These are phyloP conservation scores for Coenonympha glycerion DNA, from an alignment of 2,888 invertebrate genomes.

Conservation along the genomic window DNA sequence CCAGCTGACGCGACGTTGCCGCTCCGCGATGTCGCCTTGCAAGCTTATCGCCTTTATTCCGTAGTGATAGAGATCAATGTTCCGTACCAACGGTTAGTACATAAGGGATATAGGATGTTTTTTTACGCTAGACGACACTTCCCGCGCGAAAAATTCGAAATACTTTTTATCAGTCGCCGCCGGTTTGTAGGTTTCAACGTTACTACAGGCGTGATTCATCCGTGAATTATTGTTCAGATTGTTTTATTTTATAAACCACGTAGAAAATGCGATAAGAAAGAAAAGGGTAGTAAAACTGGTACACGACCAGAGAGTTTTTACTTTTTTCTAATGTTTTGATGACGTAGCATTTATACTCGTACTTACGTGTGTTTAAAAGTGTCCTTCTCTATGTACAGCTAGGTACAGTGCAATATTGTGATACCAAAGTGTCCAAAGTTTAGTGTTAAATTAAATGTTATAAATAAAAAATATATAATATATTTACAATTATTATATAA, in stretches of 20 bases:
- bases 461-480: conserved; percentile 9
- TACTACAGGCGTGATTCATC: conserved; percentile 29
- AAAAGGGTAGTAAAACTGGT: neutral
- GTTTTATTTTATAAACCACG: conserved; percentile 5
- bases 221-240: conserved; percentile 22
- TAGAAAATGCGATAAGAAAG: neutral
- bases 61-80: conserved; percentile 40
- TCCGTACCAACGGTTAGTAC: conserved; percentile 49
- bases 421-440: conserved; percentile 56
- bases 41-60: conserved; percentile 66
- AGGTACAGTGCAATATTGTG: conserved; percentile 29
- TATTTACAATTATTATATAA: conserved; percentile 19
- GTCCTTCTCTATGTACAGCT: too few relatives aligned
- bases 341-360: too few relatives aligned
- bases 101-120: conserved; percentile 67
- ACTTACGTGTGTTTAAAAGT: neutral
- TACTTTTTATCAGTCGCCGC: conserved; percentile 69
- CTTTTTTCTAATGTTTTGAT: neutral
- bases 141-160: conserved; percentile 76
- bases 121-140: conserved; percentile 54
- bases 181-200: conserved; percentile 41
- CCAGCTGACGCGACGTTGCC: conserved; percentile 76
- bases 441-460: conserved; percentile 15
- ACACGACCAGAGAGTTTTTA: neutral
- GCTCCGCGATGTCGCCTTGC: conserved; percentile 45